These are phyloP conservation scores for Episyrphus balteatus DNA, from an alignment of 1,140 invertebrate species.

Conservation along the genomic window DNA sequence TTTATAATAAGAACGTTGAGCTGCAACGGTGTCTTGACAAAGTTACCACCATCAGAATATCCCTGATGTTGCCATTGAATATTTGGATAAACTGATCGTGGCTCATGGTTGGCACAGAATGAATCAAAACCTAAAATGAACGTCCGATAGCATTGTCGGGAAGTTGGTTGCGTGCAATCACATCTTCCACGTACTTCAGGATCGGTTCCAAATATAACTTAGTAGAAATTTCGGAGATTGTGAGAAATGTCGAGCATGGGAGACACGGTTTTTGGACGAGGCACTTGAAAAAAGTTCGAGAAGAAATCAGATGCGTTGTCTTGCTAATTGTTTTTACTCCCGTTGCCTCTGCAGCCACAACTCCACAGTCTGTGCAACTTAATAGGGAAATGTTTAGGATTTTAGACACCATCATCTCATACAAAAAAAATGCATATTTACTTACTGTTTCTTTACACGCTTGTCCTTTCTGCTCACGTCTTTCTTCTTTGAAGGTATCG, in stretches of 20 bases:
- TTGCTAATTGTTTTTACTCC: too few relatives aligned
- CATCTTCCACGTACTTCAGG: constrained; percentile 79
- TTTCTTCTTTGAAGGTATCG: too few relatives aligned
- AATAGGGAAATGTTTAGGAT: too few relatives aligned
- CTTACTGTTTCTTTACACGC: too few relatives aligned
- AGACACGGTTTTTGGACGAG: constrained; percentile 53
- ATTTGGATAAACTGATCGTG: constrained; percentile 86
- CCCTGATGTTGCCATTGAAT: constrained; percentile 93
- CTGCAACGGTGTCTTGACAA: constrained; percentile 86
- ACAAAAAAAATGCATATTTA: too few relatives aligned
- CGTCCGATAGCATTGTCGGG: constrained; percentile 76
- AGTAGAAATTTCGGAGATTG: constrained; percentile 66
- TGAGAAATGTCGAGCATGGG: constrained; percentile 77
- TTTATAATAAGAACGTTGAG: too few relatives aligned
- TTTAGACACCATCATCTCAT: too few relatives aligned
- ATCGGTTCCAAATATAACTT: constrained; percentile 74
- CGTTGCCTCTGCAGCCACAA: too few relatives aligned
- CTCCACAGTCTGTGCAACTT: too few relatives aligned
- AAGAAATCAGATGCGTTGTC: too few relatives aligned
- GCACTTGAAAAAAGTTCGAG: too few relatives aligned
- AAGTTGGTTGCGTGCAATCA: constrained; percentile 56
- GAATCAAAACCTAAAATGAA: constrained; percentile 75
- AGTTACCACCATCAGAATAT: constrained; percentile 92
- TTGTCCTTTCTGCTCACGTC: too few relatives aligned
- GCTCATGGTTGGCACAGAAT: constrained; percentile 81